Percentiles rank a stretch among this genome's conserved stretches.
These are phyloP conservation scores for Scaptomyza parva DNA, from an alignment of 2,888 invertebrate species.

Conservation along the genomic window DNA sequence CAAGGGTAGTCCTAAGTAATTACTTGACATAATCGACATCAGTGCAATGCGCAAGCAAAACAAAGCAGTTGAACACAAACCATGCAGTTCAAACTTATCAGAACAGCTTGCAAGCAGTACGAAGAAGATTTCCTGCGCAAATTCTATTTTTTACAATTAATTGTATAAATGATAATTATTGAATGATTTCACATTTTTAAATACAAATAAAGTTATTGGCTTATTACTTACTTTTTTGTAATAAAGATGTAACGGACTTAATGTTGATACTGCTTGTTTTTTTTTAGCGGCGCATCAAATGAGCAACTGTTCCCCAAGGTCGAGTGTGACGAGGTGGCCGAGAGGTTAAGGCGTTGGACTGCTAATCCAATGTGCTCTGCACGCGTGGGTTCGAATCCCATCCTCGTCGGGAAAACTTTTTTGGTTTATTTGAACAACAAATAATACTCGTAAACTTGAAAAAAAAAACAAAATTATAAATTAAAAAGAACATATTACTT, in stretches of 20 bases:
- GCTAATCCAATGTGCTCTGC: slow-evolving; percentile 94
- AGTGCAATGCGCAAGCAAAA: neutral
- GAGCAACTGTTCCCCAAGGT: slow-evolving; percentile 20
- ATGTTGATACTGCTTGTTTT: slow-evolving; percentile 11
- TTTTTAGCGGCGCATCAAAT: slow-evolving; percentile 14
- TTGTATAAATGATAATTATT: neutral
- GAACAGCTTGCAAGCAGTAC: neutral
- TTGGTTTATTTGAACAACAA: too few species aligned
- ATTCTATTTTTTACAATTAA: neutral
- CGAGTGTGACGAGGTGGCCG: slow-evolving; percentile 90
- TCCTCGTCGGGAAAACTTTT: slow-evolving; percentile 92
- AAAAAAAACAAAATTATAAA: neutral
- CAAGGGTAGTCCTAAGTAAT: slow-evolving; percentile 83
- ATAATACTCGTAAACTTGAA: too few species aligned
- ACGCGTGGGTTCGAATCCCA: slow-evolving; percentile 94
- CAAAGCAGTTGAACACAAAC: neutral
- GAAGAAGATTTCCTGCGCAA: neutral
- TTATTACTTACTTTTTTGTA: neutral
- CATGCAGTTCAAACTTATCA: slow-evolving; percentile 19
- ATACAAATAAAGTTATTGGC: neutral
- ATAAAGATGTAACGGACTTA: neutral
- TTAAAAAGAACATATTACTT: neutral
- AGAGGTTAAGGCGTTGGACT: slow-evolving; percentile 95
- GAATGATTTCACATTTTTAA: neutral
- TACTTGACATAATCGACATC: neutral